Conservation (phyloP, 2,888 invertebrate species). For the Dioctria rufipes region DNA sequence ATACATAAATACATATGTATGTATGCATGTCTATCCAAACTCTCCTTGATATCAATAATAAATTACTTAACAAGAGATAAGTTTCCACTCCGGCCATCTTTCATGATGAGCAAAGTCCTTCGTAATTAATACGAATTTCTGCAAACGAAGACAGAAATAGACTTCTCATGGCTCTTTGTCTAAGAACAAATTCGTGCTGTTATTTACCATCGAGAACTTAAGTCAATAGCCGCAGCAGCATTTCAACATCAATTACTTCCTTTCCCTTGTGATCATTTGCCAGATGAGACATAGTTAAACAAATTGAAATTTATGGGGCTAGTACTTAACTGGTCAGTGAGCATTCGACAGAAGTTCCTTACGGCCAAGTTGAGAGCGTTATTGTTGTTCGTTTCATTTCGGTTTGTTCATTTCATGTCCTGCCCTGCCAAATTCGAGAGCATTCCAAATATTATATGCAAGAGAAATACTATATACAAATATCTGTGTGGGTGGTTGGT, state of each 20-base stretch:
- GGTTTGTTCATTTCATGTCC: neutral
- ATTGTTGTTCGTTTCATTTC: too few relatives aligned
- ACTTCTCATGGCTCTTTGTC: slow-evolving; percentile 14
- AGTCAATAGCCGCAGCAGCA: slow-evolving; percentile 45
- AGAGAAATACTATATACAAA: neutral
- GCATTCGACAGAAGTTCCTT: slow-evolving; percentile 38
- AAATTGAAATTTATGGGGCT: slow-evolving; percentile 49
- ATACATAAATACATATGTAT: too few relatives aligned
- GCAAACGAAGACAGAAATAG: slow-evolving; percentile 35
- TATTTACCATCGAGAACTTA: slow-evolving; percentile 46
- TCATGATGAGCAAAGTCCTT: slow-evolving; percentile 19
- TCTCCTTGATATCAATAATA: slow-evolving; percentile 29
- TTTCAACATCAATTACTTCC: slow-evolving; percentile 49
- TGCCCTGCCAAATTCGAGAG: too few relatives aligned
- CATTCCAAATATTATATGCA: slow-evolving; percentile 18
- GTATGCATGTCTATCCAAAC: neutral
- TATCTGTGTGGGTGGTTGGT: too few relatives aligned
- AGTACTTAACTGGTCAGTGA: slow-evolving; percentile 51
- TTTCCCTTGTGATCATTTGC: slow-evolving; percentile 43
- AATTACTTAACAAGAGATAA: slow-evolving; percentile 41
- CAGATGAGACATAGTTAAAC: slow-evolving; percentile 52
- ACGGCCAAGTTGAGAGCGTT: neutral
- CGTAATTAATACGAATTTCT: slow-evolving; percentile 46
- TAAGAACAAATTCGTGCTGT: slow-evolving; percentile 15
- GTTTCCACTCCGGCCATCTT: slow-evolving; percentile 17